Evolutionary conservation across 1,140 invertebrate genomes (phyloP), one percentile per base, ranked within the genome.

Genomic region (Zaprionus ghesquierei): DNA sequence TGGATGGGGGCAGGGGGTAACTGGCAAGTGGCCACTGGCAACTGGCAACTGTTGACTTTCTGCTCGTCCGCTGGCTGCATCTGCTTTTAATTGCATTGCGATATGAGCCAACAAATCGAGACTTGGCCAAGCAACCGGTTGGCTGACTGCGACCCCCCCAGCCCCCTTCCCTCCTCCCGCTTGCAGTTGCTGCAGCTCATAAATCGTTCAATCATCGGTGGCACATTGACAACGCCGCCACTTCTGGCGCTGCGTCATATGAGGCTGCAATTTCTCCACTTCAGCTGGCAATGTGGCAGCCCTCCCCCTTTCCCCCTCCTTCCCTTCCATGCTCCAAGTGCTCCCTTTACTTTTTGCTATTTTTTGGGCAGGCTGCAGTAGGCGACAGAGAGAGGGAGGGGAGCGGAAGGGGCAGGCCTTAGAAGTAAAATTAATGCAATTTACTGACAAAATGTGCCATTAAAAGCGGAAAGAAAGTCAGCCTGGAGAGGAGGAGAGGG

Each of bases 361-460:
- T 33, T 46, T 46, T 31, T 12, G 15, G 5, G 6, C n/a, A 27
- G 59, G 31, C 20, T 38, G 51, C n/a, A n/a, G n/a, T n/a, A n/a
- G 22, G 33, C n/a, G 29, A 5, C 27, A 29, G 35, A 15, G 5
- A 29, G 35, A 15, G 5, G 35, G 1, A 6, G 35, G 6, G n/a
- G 5, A 6, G 33, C 64, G 35, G 5, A 4, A 38, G n/a, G 35
- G n/a, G 0, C n/a, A 15, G n/a, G 63, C 51, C 31, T 72, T 63
- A 75, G 77, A 75, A 80, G 59, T 63, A 64, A 87, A 87, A 87
- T 87, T 81, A 86, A 86, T 87, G 82, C 81, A 87, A 86, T 86
- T 86, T 87, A 76, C 82, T 75, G 78, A 81, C 71, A 86, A 86
- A 86, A 87, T 87, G 82, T 75, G 71, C 82, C 78, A 86, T 86